A percentile compares a stretch with the other conserved stretches of the same genome.
Evolutionary conservation across 2,888 invertebrate species (phyloP).

Genomic region (Oxystoma pomonae): DNA sequence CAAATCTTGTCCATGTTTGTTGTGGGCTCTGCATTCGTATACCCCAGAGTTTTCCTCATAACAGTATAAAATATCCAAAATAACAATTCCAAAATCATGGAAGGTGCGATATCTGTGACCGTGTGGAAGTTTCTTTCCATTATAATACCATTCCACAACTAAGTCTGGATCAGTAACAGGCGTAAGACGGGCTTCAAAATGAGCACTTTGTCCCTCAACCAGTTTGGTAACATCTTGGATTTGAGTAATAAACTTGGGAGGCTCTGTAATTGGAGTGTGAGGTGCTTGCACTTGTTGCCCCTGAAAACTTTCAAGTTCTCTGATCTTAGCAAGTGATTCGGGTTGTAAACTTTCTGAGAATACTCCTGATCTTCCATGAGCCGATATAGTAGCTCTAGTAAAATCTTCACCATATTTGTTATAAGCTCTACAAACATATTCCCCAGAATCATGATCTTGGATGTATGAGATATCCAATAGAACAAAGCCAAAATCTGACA

Average conservation of each 20-base stretch:
- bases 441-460: constrained; percentile 88
- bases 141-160: constrained; percentile 93
- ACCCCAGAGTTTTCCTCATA: constrained; percentile 94
- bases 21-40: constrained; percentile 90
- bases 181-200: constrained; percentile 86
- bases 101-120: constrained; percentile 96
- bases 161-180: constrained; percentile 94
- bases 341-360: constrained; percentile 88
- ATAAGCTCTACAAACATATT: constrained; percentile 88
- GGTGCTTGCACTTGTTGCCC: constrained; percentile 64
- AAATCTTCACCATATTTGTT: constrained; percentile 89
- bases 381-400: constrained; percentile 79
- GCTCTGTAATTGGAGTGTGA: constrained; percentile 65
- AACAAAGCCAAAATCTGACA: constrained; percentile 94
- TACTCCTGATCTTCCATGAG: constrained; percentile 80
- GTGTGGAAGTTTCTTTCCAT: constrained; percentile 86
- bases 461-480: constrained; percentile 92
- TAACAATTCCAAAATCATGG: constrained; percentile 96
- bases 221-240: constrained; percentile 79
- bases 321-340: constrained; percentile 81
- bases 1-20: constrained; percentile 84
- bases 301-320: constrained; percentile 75
- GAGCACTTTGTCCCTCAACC: constrained; percentile 93
- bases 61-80: constrained; percentile 91
- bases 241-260: constrained; percentile 87